Conservation (phyloP, 2,888 invertebrate genomes). For the Cerceris rybyensis region DNA sequence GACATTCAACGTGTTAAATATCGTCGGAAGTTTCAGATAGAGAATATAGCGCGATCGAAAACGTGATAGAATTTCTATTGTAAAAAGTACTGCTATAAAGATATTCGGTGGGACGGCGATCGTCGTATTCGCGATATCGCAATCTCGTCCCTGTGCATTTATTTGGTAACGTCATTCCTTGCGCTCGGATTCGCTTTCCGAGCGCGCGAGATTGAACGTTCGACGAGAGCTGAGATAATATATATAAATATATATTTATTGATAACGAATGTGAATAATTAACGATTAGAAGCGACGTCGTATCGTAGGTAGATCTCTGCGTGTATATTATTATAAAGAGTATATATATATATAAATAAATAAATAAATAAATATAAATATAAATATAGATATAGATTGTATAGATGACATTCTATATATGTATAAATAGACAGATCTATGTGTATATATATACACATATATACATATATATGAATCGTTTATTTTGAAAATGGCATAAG, state of each 20-base stretch:
- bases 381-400: slow-evolving; percentile 68
- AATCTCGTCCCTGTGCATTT: slow-evolving; percentile 62
- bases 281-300: slow-evolving; percentile 43
- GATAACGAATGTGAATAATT: slow-evolving; percentile 70
- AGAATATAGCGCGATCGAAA: too few species aligned
- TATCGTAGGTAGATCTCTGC: slow-evolving; percentile 73
- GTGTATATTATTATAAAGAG: slow-evolving; percentile 75
- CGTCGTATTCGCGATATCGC: slow-evolving; percentile 31
- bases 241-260: slow-evolving; percentile 79
- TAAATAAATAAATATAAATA: slow-evolving; percentile 46
- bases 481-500: too few species aligned
- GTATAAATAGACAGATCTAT: slow-evolving; percentile 65
- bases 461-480: slow-evolving; percentile 39
- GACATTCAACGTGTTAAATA: too few species aligned
- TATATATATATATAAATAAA: slow-evolving; percentile 63
- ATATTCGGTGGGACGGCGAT: slow-evolving; percentile 23
- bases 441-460: slow-evolving; percentile 54
- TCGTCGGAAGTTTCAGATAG: too few species aligned
- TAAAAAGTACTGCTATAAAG: slow-evolving; percentile 23
- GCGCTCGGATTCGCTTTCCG: slow-evolving; percentile 37
- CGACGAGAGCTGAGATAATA: slow-evolving; percentile 76
- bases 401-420: slow-evolving; percentile 67
- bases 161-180: slow-evolving; percentile 70
- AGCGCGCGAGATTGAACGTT: slow-evolving; percentile 53
- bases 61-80: slow-evolving; percentile 16